phyloP scores from a whole-genome alignment of 2,113 vertebrate species.

The Eira barbara region DNA sequence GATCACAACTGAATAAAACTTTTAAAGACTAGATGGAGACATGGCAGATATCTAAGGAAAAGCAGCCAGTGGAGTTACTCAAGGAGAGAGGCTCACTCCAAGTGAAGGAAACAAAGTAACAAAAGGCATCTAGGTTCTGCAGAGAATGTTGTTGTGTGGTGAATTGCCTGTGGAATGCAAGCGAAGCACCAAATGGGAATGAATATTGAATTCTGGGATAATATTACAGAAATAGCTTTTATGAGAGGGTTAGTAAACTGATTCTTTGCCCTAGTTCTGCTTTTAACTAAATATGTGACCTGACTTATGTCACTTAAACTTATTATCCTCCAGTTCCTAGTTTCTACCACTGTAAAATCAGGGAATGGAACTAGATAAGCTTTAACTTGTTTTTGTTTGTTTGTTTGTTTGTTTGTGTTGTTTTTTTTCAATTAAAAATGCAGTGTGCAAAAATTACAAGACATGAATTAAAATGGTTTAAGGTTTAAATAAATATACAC shows the following conservation, averaged over 20 bases:
- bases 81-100: rapidly evolving
- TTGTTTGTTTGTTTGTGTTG: too few species aligned
- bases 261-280: neutral
- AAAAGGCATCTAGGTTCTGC: neutral
- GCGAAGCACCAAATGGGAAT: neutral
- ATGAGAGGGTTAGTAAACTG: neutral
- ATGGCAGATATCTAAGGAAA: neutral
- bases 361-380: slow-evolving; percentile 28
- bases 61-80: rapidly evolving
- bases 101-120: neutral
- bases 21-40: neutral
- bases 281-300: neutral
- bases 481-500: slow-evolving; percentile 26
- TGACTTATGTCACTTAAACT: neutral
- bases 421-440: slow-evolving; percentile 56
- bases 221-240: neutral
- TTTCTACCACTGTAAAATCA: slow-evolving; percentile 17
- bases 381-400: neutral
- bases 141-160: neutral
- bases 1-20: neutral
- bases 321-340: neutral
- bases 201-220: neutral
- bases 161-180: neutral
- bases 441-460: neutral
- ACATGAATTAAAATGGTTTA: slow-evolving; percentile 25